Evolutionary conservation across 2,797 vertebrate species (phyloP), one percentile per base, ranked within the genome.

Genomic region (Sarcophilus harrisii): DNA sequence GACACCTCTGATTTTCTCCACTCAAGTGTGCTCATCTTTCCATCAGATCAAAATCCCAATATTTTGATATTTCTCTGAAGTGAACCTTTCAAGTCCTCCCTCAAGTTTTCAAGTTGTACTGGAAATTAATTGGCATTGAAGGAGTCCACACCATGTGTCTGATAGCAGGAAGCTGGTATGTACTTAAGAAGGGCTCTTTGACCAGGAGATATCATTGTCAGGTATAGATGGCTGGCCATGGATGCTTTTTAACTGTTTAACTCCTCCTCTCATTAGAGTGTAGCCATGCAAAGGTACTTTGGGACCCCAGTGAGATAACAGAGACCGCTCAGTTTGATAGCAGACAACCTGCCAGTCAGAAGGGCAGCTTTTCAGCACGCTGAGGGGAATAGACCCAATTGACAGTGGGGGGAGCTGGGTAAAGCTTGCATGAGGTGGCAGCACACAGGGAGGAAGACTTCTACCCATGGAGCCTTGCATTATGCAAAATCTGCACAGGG

Each of bases 91-190:
- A 32, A n/a, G 54, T 10, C 81, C n/a, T 90, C 54, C 90, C 92
- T 32, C 57, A 27, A 93, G 45, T 5, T 66, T 27, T 29, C 52
- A 9, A 28, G 5, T 18, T 28, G 45, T 21, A 12, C 45, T 5
- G 52, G 54, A 90, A 90, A 55, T 90, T 90, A 90, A 90, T 90
- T 90, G 90, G 29, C 90, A 55, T 52, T 52, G 52, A 90, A 90
- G 18, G 49, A 90, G 49, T 57, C 54, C 54, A 30, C 5, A 16
- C 30, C 52, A 30, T 16, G 52, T 45, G 21, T 27, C 38, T 87
- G 90, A 55, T 57, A 30, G 90, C 90, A 90, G 38, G 52, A 90
- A 90, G 90, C 73, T 11, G 8, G 21, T 45, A 45, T 87, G 38
- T 87, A 49, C 38, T 87, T 87, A 45, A 87, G 73, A 45, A 24